These are phyloP conservation scores for Acanthococcus lagerstroemiae DNA, from an alignment of 2,888 invertebrate species.

Conservation along the genomic window DNA sequence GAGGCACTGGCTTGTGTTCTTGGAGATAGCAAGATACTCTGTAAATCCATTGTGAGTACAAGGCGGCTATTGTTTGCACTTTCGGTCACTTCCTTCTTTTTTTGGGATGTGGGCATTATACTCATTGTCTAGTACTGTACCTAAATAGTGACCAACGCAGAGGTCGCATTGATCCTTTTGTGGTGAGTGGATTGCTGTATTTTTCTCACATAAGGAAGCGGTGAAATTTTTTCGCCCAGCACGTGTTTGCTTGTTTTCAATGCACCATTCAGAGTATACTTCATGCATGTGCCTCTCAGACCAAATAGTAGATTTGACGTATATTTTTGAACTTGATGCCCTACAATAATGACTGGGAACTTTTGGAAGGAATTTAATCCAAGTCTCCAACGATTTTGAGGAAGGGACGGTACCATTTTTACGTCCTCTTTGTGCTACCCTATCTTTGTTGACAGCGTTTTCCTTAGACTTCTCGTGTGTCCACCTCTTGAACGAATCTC, in stretches of 20 bases:
- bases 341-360: too few species aligned
- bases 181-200: background rate
- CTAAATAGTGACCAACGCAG: background rate
- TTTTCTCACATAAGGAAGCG: background rate
- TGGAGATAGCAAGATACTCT: slow-evolving; percentile 35
- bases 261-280: background rate
- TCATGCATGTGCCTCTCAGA: background rate
- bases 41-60: slow-evolving; percentile 34
- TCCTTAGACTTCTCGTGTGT: too few species aligned
- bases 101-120: background rate
- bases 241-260: background rate
- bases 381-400: too few species aligned
- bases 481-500: too few species aligned
- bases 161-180: background rate
- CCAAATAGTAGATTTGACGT: background rate
- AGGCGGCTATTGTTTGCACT: background rate
- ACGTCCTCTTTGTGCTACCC: too few species aligned
- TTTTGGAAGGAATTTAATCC: too few species aligned
- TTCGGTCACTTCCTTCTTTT: background rate
- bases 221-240: background rate
- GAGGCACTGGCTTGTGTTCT: slow-evolving; percentile 32
- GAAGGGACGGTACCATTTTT: too few species aligned
- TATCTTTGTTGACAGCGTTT: too few species aligned
- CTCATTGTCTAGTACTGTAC: background rate
- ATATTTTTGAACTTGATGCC: too few species aligned